These are phyloP conservation scores for Danionella cerebrum DNA, from an alignment of 2,113 vertebrate species.

Conservation along the genomic window DNA sequence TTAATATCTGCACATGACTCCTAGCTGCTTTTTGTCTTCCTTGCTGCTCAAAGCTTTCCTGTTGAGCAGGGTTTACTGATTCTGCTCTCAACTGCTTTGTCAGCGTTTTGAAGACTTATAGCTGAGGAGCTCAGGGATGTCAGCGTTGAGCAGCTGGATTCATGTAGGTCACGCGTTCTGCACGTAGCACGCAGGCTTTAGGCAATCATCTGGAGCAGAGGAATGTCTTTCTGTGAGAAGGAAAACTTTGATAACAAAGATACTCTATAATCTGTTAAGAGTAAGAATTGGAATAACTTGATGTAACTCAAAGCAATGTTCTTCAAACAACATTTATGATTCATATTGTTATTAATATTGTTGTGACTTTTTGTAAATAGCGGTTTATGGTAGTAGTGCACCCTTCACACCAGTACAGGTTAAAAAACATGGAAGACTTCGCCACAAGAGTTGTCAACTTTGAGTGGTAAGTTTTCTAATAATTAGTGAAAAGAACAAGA, in stretches of 20 bases:
- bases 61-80: neutral
- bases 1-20: neutral
- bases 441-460: too few relatives aligned
- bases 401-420: too few relatives aligned
- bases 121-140: constrained; percentile 35
- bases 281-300: constrained; percentile 22
- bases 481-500: too few relatives aligned
- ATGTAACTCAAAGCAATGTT: too few relatives aligned
- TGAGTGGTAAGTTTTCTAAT: too few relatives aligned
- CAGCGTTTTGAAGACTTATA: constrained; percentile 38
- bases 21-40: neutral
- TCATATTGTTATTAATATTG: too few relatives aligned
- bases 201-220: neutral
- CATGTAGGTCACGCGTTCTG: constrained; percentile 70
- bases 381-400: too few relatives aligned
- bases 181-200: constrained; percentile 36
- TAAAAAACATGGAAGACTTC: too few relatives aligned
- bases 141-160: constrained; percentile 57
- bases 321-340: too few relatives aligned
- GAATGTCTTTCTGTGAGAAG: constrained; percentile 21
- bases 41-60: neutral
- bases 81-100: constrained; percentile 10
- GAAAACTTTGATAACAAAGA: constrained; percentile 55
- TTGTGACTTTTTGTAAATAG: too few relatives aligned
- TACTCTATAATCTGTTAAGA: too few relatives aligned